Percentiles rank a stretch among this genome's conserved stretches.
Conservation (phyloP, 1,140 invertebrate species). For the Aphelenchoides besseyi region DNA sequence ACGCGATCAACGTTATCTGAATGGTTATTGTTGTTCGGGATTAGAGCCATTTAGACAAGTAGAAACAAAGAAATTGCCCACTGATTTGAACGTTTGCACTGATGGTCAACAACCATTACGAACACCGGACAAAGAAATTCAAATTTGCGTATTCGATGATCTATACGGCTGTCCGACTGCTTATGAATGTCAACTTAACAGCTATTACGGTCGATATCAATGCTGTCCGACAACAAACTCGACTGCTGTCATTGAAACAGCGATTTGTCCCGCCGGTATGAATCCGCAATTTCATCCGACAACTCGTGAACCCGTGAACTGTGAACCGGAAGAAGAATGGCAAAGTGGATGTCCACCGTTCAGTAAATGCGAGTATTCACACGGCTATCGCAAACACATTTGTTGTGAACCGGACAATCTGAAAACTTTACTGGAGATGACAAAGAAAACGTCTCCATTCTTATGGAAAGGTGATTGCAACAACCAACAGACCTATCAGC, state of each 20-base stretch:
- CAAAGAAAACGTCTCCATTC: not conserved
- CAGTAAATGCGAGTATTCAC: conserved; percentile 1
- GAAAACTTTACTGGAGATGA: conserved; percentile 1
- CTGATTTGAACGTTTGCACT: not conserved
- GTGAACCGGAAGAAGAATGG: not conserved
- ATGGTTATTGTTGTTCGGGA: not conserved
- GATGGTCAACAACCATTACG: not conserved
- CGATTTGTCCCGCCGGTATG: conserved; percentile 1
- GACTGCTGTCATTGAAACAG: not conserved
- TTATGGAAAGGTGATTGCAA: no score
- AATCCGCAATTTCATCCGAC: not conserved
- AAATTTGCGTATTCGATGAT: conserved; percentile 9
- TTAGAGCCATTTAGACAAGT: not conserved
- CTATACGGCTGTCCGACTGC: conserved; percentile 1
- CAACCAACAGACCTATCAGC: no score
- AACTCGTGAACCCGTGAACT: not conserved
- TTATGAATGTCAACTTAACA: not conserved
- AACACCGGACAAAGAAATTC: conserved; percentile 17
- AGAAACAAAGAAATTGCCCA: not conserved
- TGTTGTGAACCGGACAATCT: conserved; percentile 4
- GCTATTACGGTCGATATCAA: conserved; percentile 12
- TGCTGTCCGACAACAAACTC: conserved; percentile 17
- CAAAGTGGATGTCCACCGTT: not conserved
- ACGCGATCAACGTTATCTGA: not conserved
- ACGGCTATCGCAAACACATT: not conserved